phyloP scores from a whole-genome alignment of 1,140 invertebrate species.

The Nephila pilipes region DNA sequence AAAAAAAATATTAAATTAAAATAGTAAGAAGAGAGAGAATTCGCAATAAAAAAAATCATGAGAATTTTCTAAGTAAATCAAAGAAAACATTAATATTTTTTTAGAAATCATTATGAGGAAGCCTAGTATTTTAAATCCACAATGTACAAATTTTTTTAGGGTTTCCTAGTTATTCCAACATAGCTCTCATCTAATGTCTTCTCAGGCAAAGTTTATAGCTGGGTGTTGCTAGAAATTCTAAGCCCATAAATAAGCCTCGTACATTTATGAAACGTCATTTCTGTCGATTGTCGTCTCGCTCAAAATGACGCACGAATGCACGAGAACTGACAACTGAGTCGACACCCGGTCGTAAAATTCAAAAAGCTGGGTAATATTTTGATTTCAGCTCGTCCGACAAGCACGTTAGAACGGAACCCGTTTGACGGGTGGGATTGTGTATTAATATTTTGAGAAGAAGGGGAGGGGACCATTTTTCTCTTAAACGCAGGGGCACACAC shows the following conservation, averaged over 20 bases:
- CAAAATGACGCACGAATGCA: neutral
- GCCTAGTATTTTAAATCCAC: no score
- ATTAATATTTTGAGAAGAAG: slow-evolving; percentile 22
- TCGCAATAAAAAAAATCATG: no score
- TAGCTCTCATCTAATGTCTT: no score
- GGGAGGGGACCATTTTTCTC: neutral
- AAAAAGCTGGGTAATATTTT: slow-evolving; percentile 34
- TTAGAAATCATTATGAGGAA: no score
- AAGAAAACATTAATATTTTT: no score
- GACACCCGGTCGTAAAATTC: slow-evolving; percentile 46
- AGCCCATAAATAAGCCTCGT: neutral
- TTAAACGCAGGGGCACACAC: neutral
- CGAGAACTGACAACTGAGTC: neutral
- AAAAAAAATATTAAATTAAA: no score
- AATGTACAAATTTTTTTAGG: no score
- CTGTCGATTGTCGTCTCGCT: neutral
- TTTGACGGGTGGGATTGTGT: slow-evolving; percentile 36
- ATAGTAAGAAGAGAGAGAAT: no score
- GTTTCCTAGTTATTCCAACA: no score
- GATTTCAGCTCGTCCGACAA: slow-evolving; percentile 19
- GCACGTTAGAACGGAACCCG: slow-evolving; percentile 43
- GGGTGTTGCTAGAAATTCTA: neutral
- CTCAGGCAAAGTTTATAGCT: neutral
- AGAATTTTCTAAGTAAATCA: no score
- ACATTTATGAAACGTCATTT: slow-evolving; percentile 4